A percentile compares a stretch with the other conserved stretches of the same genome.
These are phyloP conservation scores for Halictus ligatus DNA, from an alignment of 2,888 invertebrate genomes.

Conservation along the genomic window DNA sequence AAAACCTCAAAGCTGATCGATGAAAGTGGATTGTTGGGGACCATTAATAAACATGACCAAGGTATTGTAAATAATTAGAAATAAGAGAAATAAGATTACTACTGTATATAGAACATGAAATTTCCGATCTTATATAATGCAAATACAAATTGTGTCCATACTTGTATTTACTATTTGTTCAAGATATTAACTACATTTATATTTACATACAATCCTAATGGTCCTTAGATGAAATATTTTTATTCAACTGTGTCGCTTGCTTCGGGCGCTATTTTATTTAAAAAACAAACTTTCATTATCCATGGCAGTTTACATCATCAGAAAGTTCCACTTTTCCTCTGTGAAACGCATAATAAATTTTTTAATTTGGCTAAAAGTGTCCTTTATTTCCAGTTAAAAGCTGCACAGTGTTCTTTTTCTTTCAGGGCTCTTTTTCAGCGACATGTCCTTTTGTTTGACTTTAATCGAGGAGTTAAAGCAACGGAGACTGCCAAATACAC, in stretches of 20 bases:
- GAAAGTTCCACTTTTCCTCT: background rate
- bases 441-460: background rate
- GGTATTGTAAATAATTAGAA: background rate
- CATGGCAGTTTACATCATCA: background rate
- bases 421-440: background rate
- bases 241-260: background rate
- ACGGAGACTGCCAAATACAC: background rate
- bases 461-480: background rate
- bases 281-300: background rate
- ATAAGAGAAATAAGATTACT: background rate
- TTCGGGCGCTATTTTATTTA: background rate
- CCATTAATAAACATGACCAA: background rate
- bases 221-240: background rate
- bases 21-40: background rate
- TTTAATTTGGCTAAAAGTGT: constrained; percentile 1
- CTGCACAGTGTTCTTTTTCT: background rate
- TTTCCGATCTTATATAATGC: background rate
- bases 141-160: too few species aligned
- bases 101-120: background rate
- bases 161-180: too few species aligned
- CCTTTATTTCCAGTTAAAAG: background rate
- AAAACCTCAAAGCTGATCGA: constrained; percentile 23
- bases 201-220: background rate
- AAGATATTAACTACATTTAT: background rate
- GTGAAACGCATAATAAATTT: background rate